Conservation (phyloP, 2,113 vertebrate species). For the Pteronura brasiliensis region DNA sequence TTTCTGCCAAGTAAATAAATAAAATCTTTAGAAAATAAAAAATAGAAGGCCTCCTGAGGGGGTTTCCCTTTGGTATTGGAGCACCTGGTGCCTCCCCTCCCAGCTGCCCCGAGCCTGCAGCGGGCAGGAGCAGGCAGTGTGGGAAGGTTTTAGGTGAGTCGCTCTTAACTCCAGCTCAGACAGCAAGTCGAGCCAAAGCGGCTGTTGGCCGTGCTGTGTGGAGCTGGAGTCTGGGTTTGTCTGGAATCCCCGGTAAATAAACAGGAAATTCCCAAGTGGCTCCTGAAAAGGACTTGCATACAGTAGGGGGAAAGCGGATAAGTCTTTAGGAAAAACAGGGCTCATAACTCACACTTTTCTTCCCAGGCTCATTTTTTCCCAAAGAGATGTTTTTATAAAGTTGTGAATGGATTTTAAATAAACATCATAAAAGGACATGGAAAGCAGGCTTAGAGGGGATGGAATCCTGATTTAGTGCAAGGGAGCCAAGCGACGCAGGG, state of each 20-base stretch:
- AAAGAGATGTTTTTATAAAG: not conserved
- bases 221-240: not conserved
- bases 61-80: not conserved
- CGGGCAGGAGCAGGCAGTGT: not conserved
- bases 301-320: not conserved
- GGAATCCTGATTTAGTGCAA: not conserved
- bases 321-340: not conserved
- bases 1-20: not conserved
- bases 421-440: not conserved
- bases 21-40: not conserved
- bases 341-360: not conserved
- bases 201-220: not conserved
- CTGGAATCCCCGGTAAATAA: conserved; percentile 17
- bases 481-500: not conserved
- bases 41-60: not conserved
- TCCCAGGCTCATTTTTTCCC: not conserved
- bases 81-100: not conserved
- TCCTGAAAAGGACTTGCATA: not conserved
- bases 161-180: not conserved
- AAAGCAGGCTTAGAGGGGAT: not conserved
- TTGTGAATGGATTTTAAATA: not conserved
- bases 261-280: conserved; percentile 25
- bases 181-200: not conserved
- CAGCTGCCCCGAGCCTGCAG: not conserved
- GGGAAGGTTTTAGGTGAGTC: not conserved